Percentiles rank a stretch among this genome's conserved stretches.
Conservation (phyloP, 2,888 invertebrate species). For the Ormyrus pomaceus region DNA sequence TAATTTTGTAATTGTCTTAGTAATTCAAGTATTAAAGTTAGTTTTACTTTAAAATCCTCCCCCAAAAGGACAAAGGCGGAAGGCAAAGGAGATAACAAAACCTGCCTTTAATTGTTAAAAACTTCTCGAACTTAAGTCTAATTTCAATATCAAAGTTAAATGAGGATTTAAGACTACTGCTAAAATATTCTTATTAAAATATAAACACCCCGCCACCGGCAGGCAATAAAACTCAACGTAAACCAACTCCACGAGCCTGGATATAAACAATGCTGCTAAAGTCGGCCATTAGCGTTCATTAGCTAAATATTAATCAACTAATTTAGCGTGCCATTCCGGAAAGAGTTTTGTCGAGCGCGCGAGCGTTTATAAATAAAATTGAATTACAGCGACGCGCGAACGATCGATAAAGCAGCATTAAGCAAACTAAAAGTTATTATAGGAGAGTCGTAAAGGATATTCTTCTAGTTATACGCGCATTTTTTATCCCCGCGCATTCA, state of each 20-base stretch:
- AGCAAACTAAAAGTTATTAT: constrained; percentile 43
- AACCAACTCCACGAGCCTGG: neutral
- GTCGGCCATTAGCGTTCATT: too few relatives aligned
- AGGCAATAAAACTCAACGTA: neutral
- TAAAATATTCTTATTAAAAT: neutral
- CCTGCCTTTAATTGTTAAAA: constrained; percentile 26
- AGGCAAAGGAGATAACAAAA: constrained; percentile 19
- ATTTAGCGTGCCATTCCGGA: too few relatives aligned
- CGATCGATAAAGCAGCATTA: constrained; percentile 42
- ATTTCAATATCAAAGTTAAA: constrained; percentile 5
- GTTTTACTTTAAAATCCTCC: constrained; percentile 47
- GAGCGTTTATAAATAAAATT: constrained; percentile 28
- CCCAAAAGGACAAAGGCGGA: constrained; percentile 9
- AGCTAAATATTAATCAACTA: too few relatives aligned
- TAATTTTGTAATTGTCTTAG: constrained; percentile 47
- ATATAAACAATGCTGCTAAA: neutral
- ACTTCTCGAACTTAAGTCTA: constrained; percentile 13
- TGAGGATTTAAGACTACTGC: neutral
- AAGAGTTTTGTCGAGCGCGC: neutral
- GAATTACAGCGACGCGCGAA: constrained; percentile 10
- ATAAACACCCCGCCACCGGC: neutral
- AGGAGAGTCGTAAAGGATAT: constrained; percentile 15
- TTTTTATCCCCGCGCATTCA: neutral
- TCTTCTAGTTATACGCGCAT: constrained; percentile 9
- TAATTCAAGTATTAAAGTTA: constrained; percentile 50